A percentile compares a stretch with the other conserved stretches of the same genome.
Conservation (phyloP, 1,140 invertebrate genomes). For the Drosophila setifemur region DNA sequence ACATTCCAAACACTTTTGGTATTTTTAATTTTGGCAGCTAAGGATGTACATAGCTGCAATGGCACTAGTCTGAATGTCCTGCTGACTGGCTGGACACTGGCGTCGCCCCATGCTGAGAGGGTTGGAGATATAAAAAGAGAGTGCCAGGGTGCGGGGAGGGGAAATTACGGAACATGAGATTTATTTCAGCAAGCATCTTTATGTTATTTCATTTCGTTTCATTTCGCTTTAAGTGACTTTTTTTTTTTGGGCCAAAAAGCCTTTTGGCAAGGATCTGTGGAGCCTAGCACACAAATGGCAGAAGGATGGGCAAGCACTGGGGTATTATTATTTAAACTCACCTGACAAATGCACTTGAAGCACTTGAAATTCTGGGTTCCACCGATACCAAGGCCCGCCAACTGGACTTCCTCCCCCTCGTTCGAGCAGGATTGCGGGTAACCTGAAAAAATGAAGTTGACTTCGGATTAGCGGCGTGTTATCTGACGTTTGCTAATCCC, state of each 20-base stretch:
- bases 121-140: background rate
- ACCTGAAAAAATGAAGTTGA: slow-evolving; percentile 45
- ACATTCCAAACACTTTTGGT: slow-evolving; percentile 46
- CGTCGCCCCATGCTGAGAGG: slow-evolving; percentile 57
- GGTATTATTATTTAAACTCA: slow-evolving; percentile 29
- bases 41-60: slow-evolving; percentile 40
- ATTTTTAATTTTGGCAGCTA: slow-evolving; percentile 29
- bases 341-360: slow-evolving; percentile 75
- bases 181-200: slow-evolving; percentile 52
- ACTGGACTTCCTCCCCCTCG: slow-evolving; percentile 71
- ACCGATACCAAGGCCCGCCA: no score
- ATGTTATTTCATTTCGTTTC: slow-evolving; percentile 55
- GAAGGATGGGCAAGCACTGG: background rate
- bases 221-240: slow-evolving; percentile 34
- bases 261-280: slow-evolving; percentile 50
- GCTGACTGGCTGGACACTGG: slow-evolving; percentile 72
- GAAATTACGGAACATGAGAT: slow-evolving; percentile 34
- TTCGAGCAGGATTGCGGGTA: slow-evolving; percentile 70
- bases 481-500: slow-evolving; percentile 19
- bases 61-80: slow-evolving; percentile 53
- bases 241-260: slow-evolving; percentile 52
- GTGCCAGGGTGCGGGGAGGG: background rate
- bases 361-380: slow-evolving; percentile 69
- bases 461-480: slow-evolving; percentile 7
- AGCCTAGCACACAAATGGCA: no score